These are phyloP conservation scores for Holcopasites calliopsidis DNA, from an alignment of 1,140 invertebrate species.

Conservation along the genomic window DNA sequence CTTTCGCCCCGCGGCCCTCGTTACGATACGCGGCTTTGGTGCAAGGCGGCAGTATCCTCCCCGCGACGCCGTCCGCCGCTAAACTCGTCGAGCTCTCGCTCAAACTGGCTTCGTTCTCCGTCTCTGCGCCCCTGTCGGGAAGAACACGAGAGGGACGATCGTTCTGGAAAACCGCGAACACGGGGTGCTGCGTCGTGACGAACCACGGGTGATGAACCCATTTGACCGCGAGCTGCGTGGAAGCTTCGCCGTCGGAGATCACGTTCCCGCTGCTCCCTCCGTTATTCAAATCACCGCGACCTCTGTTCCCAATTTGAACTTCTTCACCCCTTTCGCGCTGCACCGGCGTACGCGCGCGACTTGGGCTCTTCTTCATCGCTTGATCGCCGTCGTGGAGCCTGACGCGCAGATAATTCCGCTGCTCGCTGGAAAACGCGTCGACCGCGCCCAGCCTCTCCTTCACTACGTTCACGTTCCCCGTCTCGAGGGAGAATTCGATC, in stretches of 20 bases:
- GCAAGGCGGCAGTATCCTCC: slow-evolving; percentile 13
- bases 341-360: rapidly evolving
- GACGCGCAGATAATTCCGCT: neutral
- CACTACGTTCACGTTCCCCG: neutral
- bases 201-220: slow-evolving; percentile 8
- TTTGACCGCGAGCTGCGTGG: neutral
- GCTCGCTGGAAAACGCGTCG: neutral
- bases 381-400: neutral
- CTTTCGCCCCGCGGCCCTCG: neutral
- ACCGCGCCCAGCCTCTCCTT: neutral
- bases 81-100: neutral
- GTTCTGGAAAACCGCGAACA: neutral
- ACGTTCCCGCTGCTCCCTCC: neutral
- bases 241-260: too few relatives aligned
- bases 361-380: too few relatives aligned
- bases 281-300: too few relatives aligned
- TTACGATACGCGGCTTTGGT: neutral
- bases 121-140: neutral
- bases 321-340: neutral
- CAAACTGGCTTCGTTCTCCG: neutral
- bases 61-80: neutral
- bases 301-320: too few relatives aligned
- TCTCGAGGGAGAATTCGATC: slow-evolving; percentile 2
- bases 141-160: neutral
- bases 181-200: neutral